These are phyloP conservation scores for Cotesia chilonis DNA, from an alignment of 1,140 invertebrate species.

Conservation along the genomic window DNA sequence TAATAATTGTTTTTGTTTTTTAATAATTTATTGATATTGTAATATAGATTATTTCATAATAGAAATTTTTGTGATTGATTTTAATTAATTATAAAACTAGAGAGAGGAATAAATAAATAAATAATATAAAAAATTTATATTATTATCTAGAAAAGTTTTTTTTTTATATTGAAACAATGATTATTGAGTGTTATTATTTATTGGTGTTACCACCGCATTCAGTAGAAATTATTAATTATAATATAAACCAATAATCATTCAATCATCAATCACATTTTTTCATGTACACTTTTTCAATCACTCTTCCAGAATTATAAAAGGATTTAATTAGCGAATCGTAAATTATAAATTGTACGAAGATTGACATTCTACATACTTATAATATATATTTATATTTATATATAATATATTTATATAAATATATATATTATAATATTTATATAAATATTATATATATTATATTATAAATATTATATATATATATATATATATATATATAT, in stretches of 20 bases:
- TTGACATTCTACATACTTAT: slow-evolving; percentile 14
- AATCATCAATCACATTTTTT: slow-evolving; percentile 38
- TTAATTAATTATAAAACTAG: too few species aligned
- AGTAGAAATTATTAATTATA: slow-evolving; percentile 50
- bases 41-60: too few species aligned
- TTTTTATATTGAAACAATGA: slow-evolving; percentile 59
- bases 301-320: slow-evolving; percentile 53
- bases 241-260: slow-evolving; percentile 50
- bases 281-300: slow-evolving; percentile 57
- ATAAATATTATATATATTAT: too few species aligned
- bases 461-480: too few species aligned
- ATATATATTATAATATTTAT: slow-evolving; percentile 42
- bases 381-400: slow-evolving; percentile 26
- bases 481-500: too few species aligned
- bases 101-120: neutral
- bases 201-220: slow-evolving; percentile 37
- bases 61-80: too few species aligned
- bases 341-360: slow-evolving; percentile 26
- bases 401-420: too few species aligned
- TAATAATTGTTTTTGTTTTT: too few species aligned
- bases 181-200: slow-evolving; percentile 44
- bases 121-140: slow-evolving; percentile 40
- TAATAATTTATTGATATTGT: too few species aligned
- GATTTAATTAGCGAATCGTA: slow-evolving; percentile 42
- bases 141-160: slow-evolving; percentile 58